These are phyloP conservation scores for Hyppa rectilinea DNA, from an alignment of 2,888 invertebrate species.

Conservation along the genomic window DNA sequence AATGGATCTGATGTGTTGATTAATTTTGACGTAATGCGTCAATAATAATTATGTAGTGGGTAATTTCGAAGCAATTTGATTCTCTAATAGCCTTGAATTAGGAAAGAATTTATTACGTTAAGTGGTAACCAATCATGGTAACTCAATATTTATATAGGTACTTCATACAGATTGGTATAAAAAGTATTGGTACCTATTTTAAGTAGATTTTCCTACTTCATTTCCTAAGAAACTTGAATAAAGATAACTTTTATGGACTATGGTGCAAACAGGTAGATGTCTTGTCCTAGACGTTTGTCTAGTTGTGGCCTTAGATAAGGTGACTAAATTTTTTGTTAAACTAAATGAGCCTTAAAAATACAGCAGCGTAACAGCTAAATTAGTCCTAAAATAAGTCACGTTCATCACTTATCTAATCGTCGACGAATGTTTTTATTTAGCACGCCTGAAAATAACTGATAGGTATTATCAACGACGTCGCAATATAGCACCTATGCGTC, in stretches of 20 bases:
- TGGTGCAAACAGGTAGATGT: not conserved
- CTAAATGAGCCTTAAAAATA: too few species aligned
- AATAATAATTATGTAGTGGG: slow-evolving; percentile 55
- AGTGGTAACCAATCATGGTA: slow-evolving; percentile 36
- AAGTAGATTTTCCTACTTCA: not conserved
- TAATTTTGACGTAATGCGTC: slow-evolving; percentile 61
- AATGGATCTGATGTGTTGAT: slow-evolving; percentile 61
- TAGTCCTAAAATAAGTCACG: not conserved
- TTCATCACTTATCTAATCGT: not conserved
- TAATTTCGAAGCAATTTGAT: slow-evolving; percentile 55
- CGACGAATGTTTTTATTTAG: not conserved
- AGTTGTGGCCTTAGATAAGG: too few species aligned
- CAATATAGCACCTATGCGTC: slow-evolving; percentile 72
- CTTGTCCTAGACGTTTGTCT: too few species aligned
- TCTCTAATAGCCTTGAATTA: slow-evolving; percentile 51
- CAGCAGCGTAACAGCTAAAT: not conserved
- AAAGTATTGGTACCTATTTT: too few species aligned
- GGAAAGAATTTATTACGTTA: slow-evolving; percentile 33
- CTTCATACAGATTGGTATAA: not conserved
- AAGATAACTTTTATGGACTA: not conserved
- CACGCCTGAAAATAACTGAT: slow-evolving; percentile 37
- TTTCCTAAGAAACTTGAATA: not conserved
- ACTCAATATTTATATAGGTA: slow-evolving; percentile 37
- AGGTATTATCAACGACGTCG: slow-evolving; percentile 51
- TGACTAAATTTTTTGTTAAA: not conserved